phyloP scores from a whole-genome alignment of 2,888 invertebrate species.

The Coelinius sp. region DNA sequence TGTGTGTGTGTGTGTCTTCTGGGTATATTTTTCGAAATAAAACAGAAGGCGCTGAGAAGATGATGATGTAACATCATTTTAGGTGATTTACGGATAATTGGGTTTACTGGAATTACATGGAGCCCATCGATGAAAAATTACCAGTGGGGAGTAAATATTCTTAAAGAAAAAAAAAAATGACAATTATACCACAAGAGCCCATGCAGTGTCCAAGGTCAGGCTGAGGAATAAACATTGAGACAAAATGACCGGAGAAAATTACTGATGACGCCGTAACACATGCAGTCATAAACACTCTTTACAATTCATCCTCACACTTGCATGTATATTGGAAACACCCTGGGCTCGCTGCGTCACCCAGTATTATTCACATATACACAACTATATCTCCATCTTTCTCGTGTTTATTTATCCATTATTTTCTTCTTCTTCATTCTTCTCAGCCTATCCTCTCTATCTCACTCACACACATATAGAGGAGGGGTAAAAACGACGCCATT shows the following conservation, averaged over 20 bases:
- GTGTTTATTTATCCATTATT: slow-evolving; percentile 30
- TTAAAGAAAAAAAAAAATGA: neutral
- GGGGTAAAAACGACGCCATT: slow-evolving; percentile 55
- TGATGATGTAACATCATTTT: neutral
- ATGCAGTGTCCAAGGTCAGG: neutral
- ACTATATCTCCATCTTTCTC: slow-evolving; percentile 24
- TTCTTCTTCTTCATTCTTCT: slow-evolving; percentile 29
- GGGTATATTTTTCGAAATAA: too few species aligned
- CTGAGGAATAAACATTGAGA: too few species aligned
- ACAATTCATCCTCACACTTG: slow-evolving; percentile 22
- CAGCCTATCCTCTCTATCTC: slow-evolving; percentile 21
- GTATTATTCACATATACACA: slow-evolving; percentile 15
- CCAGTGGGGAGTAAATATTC: neutral
- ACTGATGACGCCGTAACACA: neutral
- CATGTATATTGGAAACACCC: slow-evolving; percentile 38
- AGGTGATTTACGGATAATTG: neutral
- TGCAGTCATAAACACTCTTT: slow-evolving; percentile 1
- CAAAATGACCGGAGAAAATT: slow-evolving; percentile 8
- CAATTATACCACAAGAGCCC: too few species aligned
- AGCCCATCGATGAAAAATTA: too few species aligned
- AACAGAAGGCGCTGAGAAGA: too few species aligned
- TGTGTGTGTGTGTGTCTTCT: too few species aligned
- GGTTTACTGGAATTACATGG: too few species aligned
- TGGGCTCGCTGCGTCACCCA: slow-evolving; percentile 14
- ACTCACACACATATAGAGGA: slow-evolving; percentile 9